Conservation (phyloP, 1,140 invertebrate genomes). For the Monochamus saltuarius region DNA sequence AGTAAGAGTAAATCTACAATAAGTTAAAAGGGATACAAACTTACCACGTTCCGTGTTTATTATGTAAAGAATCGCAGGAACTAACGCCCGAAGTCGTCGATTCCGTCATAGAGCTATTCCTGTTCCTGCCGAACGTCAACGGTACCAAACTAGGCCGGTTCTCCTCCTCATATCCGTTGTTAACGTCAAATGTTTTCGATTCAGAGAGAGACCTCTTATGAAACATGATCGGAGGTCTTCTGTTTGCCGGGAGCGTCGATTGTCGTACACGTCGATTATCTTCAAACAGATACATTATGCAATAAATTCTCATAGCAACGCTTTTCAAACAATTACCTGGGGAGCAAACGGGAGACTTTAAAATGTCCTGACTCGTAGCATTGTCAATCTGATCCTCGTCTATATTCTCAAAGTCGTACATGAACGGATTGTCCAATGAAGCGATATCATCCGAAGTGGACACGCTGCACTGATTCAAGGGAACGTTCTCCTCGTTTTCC, state of each 20-base stretch:
- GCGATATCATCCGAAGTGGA: conserved; percentile 19
- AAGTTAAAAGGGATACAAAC: not conserved
- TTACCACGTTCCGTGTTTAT: conserved; percentile 57
- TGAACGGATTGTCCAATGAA: conserved; percentile 18
- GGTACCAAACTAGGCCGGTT: conserved; percentile 21
- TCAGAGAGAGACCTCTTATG: conserved; percentile 64
- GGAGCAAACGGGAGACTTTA: conserved; percentile 17
- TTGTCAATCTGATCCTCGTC: conserved; percentile 29
- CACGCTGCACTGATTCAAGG: conserved; percentile 15
- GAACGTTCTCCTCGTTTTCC: conserved; percentile 52
- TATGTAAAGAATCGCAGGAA: conserved; percentile 71
- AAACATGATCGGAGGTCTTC: conserved; percentile 50
- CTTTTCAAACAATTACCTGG: conserved; percentile 24
- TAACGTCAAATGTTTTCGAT: conserved; percentile 61
- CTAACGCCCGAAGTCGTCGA: conserved; percentile 77
- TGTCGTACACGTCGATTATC: conserved; percentile 50
- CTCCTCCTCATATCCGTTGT: conserved; percentile 33
- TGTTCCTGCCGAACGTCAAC: conserved; percentile 50
- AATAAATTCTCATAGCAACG: not conserved
- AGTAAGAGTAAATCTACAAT: no score
- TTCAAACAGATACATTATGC: conserved; percentile 16
- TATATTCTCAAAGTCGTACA: conserved; percentile 2
- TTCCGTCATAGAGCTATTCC: conserved; percentile 64
- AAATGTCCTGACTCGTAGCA: conserved; percentile 22
- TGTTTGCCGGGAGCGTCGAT: conserved; percentile 57